Conservation (phyloP, 1,140 invertebrate genomes). For the Drosophila lacertosa region DNA sequence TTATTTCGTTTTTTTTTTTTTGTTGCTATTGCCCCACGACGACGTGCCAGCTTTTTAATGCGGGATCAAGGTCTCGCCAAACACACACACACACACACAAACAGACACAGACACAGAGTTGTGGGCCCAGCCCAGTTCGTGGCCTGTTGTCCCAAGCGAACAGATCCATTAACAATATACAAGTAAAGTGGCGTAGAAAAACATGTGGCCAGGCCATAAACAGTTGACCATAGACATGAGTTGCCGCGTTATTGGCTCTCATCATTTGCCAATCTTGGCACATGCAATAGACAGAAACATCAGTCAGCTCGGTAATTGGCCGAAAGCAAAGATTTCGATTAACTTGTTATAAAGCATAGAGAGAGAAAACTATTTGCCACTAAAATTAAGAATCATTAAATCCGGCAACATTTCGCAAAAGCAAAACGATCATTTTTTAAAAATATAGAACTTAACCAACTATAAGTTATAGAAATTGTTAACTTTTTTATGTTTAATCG, state of each 20-base stretch:
- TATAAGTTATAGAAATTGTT: too few relatives aligned
- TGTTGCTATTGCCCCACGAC: slow-evolving; percentile 51
- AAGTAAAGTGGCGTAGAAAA: slow-evolving; percentile 19
- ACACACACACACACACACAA: slow-evolving; percentile 24
- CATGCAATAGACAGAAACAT: slow-evolving; percentile 17
- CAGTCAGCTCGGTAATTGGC: slow-evolving; percentile 12
- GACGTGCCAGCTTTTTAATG: slow-evolving; percentile 78
- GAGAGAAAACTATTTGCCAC: too few relatives aligned
- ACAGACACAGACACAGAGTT: slow-evolving; percentile 16
- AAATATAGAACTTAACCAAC: too few relatives aligned
- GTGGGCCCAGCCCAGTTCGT: slow-evolving; percentile 19
- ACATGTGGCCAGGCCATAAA: slow-evolving; percentile 34
- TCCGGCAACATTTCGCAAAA: neutral
- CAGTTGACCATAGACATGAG: slow-evolving; percentile 16
- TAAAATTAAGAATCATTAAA: neutral
- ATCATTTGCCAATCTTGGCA: slow-evolving; percentile 9
- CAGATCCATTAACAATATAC: slow-evolving; percentile 49
- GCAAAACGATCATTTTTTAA: too few relatives aligned
- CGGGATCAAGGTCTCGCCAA: slow-evolving; percentile 75
- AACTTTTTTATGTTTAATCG: too few relatives aligned
- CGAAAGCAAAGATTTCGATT: slow-evolving; percentile 17
- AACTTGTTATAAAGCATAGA: slow-evolving; percentile 20
- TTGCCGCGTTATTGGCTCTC: slow-evolving; percentile 24
- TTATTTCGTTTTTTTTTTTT: slow-evolving; percentile 33
- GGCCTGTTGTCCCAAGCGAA: slow-evolving; percentile 38